Base-by-base conservation (phyloP, 2,113 vertebrate genomes). In the Laticauda colubrina region DNA sequence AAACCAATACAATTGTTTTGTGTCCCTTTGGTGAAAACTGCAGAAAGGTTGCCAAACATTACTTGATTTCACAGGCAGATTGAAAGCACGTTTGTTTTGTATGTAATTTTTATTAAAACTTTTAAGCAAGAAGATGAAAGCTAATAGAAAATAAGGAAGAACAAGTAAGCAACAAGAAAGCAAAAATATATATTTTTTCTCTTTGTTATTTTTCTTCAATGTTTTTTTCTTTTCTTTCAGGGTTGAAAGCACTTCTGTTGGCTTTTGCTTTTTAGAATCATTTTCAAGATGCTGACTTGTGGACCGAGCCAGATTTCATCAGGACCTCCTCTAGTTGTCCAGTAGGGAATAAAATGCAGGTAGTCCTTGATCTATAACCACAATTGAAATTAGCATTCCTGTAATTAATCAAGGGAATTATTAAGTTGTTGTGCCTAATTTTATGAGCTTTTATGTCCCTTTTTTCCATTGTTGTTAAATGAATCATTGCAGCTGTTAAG, bases 1-100 rank as follows among this genome's bases (percentile, higher is more conserved):
- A 95, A 89, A 92, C 29, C 85, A 92, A 90, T 75, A 75, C 8
- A 5, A 75, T 75, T 0, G 4, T 93, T 94, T 91, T 96, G 95
- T 64, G 34, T 29, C 29, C 53, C 89, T 96, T 86, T 85, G 95
- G 91, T 96, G 54, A 93, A 75, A 94, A 57, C 69, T 93, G 94
- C 29, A 96, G 11, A n/a, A 95, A 55, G 95, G 51, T 43, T 61
- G 24, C 56, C 7, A 23, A 69, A 93, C 89, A 45, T 24, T 90
- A 45, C 92, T 90, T 0, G 29, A 95, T 95, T 95, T 93, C 39
- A 87, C 90, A 89, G 59, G 26, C 86, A 61, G 24, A 57, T 94
- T 45, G 81, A 24, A 93, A 75, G 15, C 69, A 20, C 1, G 6
- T 24, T 64, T n/a, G n/a, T 4, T 64, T 64, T 29, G 61, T n/a